Evolutionary conservation across 1,140 invertebrate genomes (phyloP), one percentile per base, ranked within the genome.

Genomic region (Condylostylus longicornis): DNA sequence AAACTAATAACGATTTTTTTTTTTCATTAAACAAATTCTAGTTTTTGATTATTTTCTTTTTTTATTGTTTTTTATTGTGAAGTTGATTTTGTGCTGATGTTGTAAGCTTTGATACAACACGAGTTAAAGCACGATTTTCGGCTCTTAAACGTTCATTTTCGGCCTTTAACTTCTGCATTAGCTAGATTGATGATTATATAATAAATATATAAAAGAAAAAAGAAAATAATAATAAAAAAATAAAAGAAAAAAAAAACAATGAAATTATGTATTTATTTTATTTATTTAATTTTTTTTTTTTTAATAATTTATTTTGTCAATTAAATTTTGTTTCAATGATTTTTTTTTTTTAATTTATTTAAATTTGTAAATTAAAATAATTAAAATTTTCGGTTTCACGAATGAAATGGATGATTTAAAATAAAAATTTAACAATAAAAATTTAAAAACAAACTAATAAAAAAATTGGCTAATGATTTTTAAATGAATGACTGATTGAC

Each of bases 101-200:
- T 70, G 84, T 89, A 71, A 90, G 75, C 80, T 90, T 90, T 71
- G 83, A 87, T 68, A 90, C 85, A 68, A 90, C 86, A 64, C 86
- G 78, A 64, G 85, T 89, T 65, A 91, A 74, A 66, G 86, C 85
- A 66, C 84, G 77, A 72, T 93, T 93, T 77, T 93, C 86, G 62
- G 85, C 82, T 73, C 84, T 83, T 75, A 91, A 74, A 73, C 84
- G 81, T 75, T 90, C 86, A 77, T 89, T 90, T 75, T 93, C 87
- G 67, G 82, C 80, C 82, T 90, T 91, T 74, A 89, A 75, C 70
- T 88, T 90, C 84, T 90, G 82, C 69, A 91, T 83, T 83, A 86
- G 87, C 90, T 95, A 85, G 68, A 89, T 47, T 48, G 41, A 53
- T n/a, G n/a, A n/a, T n/a, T n/a, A n/a, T n/a, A n/a, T n/a, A n/a